Conservation (phyloP, 2,888 invertebrate genomes). For the Stenichneumon culpator region DNA sequence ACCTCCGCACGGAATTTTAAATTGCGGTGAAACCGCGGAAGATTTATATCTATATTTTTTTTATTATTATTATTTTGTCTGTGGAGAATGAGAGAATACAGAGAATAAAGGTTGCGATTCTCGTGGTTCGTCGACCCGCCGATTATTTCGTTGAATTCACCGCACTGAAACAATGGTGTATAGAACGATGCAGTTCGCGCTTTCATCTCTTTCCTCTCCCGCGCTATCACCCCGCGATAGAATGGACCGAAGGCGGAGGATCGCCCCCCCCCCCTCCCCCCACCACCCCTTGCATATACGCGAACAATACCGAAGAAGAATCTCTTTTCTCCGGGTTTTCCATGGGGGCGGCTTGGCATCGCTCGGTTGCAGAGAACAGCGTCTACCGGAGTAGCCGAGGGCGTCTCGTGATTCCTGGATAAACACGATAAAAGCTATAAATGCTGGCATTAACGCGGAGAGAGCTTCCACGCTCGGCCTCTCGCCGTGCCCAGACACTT, state of each 20-base stretch:
- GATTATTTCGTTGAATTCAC: constrained; percentile 60
- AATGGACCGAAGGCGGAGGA: constrained; percentile 46
- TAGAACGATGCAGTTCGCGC: constrained; percentile 49
- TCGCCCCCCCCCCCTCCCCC: background rate
- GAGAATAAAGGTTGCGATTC: constrained; percentile 44
- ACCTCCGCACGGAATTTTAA: constrained; percentile 38
- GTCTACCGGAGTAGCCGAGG: constrained; percentile 56
- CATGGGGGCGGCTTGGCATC: constrained; percentile 26
- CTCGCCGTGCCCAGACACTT: constrained; percentile 42
- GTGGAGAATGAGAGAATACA: background rate
- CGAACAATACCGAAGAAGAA: constrained; percentile 65
- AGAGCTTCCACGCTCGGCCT: constrained; percentile 48
- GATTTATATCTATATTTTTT: background rate
- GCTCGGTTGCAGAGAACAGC: constrained; percentile 52
- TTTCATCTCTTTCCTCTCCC: constrained; percentile 29
- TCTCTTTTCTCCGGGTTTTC: constrained; percentile 61
- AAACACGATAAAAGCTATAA: constrained; percentile 70
- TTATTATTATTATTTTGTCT: background rate
- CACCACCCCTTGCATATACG: background rate
- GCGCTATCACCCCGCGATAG: constrained; percentile 19
- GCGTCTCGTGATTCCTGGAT: constrained; percentile 69
- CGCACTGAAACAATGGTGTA: constrained; percentile 62
- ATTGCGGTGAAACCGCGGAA: constrained; percentile 3
- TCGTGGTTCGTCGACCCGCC: constrained; percentile 44
- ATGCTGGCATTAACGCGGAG: constrained; percentile 65